Evolutionary conservation across 1,140 invertebrate species (phyloP).

Genomic region (Sesamia nonagrioides): DNA sequence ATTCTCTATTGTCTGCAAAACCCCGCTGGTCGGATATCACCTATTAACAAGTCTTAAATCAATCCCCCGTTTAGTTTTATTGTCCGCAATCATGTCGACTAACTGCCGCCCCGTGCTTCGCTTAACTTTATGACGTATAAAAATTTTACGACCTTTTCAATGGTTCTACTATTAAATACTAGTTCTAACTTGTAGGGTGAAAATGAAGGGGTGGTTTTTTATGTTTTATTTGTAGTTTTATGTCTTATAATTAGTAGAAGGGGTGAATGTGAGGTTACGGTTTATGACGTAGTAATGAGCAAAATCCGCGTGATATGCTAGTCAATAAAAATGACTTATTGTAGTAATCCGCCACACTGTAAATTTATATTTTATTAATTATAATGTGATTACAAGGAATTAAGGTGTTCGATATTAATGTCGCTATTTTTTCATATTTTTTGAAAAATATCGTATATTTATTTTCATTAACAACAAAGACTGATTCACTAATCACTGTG

Average conservation of each 20-base stretch:
- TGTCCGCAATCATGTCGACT: conserved; percentile 20
- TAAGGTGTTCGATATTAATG: too few relatives aligned
- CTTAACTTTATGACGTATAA: conserved; percentile 41
- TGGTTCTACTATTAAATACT: conserved; percentile 35
- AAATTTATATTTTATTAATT: neutral
- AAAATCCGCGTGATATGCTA: neutral
- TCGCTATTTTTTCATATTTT: too few relatives aligned
- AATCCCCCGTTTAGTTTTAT: conserved; percentile 10
- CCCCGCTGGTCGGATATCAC: neutral
- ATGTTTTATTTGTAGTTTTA: conserved; percentile 6
- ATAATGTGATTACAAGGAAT: too few relatives aligned
- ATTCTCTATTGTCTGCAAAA: too few relatives aligned
- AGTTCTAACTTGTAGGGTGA: conserved; percentile 25
- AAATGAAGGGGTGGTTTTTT: neutral
- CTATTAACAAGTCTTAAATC: conserved; percentile 31
- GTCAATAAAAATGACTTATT: neutral
- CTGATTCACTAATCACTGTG: too few relatives aligned
- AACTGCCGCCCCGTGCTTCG: conserved; percentile 10
- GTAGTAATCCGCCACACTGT: neutral
- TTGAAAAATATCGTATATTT: too few relatives aligned
- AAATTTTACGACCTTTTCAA: conserved; percentile 40
- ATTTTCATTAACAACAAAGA: too few relatives aligned
- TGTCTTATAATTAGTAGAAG: conserved; percentile 13
- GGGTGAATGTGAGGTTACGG: neutral
- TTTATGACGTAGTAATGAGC: conserved; percentile 21